Evolutionary conservation across 1,140 invertebrate species (phyloP).

Genomic region (Drosophila parvula): DNA sequence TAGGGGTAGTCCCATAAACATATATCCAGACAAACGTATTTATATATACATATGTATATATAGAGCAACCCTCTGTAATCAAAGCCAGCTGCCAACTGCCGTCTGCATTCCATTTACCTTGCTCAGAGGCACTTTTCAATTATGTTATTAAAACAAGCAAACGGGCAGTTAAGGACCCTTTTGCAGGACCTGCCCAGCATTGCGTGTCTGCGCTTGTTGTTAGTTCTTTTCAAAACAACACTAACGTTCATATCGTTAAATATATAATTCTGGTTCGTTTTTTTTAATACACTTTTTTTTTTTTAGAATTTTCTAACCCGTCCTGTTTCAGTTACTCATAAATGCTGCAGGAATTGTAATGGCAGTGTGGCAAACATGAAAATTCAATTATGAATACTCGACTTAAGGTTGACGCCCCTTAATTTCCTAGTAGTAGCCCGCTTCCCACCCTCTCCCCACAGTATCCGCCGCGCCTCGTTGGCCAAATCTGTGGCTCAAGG

Average conservation of each 20-base stretch:
- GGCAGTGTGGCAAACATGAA: conserved; percentile 70
- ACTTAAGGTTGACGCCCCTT: conserved; percentile 70
- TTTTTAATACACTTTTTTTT: conserved; percentile 29
- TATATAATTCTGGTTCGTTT: conserved; percentile 45
- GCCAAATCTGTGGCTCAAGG: conserved; percentile 76
- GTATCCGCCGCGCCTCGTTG: background rate
- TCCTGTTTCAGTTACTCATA: conserved; percentile 42
- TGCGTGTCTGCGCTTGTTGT: conserved; percentile 45
- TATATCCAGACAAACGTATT: background rate
- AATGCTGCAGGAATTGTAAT: conserved; percentile 53
- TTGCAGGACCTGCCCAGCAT: conserved; percentile 58
- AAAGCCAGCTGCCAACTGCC: conserved; percentile 58
- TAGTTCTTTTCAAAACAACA: conserved; percentile 27
- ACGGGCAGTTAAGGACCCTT: conserved; percentile 58
- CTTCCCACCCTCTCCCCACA: background rate
- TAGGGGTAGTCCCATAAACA: conserved; percentile 23
- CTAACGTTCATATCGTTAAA: conserved; percentile 35
- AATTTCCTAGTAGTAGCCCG: conserved; percentile 17
- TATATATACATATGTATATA: background rate
- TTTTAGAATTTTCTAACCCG: conserved; percentile 43
- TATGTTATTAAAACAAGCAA: conserved; percentile 81
- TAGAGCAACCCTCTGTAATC: conserved; percentile 58
- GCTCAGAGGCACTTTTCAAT: conserved; percentile 76
- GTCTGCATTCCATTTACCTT: conserved; percentile 65
- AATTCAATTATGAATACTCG: conserved; percentile 80